phyloP scores from a whole-genome alignment of 2,888 invertebrate species.

The Cosmopolites sordidus region DNA sequence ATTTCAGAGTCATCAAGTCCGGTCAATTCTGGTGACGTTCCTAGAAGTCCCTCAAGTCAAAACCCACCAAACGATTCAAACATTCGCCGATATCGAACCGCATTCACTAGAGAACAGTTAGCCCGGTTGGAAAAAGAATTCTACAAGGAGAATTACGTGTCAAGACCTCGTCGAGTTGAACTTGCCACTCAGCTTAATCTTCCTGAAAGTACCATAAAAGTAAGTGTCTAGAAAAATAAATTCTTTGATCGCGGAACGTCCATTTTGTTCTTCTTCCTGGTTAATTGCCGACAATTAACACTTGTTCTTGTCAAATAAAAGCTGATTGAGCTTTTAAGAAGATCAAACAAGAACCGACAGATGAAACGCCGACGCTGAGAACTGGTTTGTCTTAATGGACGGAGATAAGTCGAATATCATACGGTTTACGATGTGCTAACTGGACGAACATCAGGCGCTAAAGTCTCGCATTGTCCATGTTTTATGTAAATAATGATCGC shows the following conservation, averaged over 20 bases:
- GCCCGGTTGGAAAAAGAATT: slow-evolving; percentile 93
- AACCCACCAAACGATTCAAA: slow-evolving; percentile 55
- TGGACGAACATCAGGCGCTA: too few relatives aligned
- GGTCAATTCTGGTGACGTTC: slow-evolving; percentile 21
- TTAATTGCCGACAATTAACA: slow-evolving; percentile 1
- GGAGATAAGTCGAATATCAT: not conserved
- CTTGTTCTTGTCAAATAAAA: not conserved
- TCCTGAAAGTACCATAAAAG: slow-evolving; percentile 98
- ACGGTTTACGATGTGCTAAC: not conserved
- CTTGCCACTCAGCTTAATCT: slow-evolving; percentile 87
- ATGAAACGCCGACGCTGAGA: not conserved
- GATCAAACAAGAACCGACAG: not conserved
- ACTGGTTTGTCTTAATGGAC: not conserved
- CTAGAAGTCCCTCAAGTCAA: slow-evolving; percentile 32
- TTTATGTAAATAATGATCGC: not conserved
- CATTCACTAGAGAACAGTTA: slow-evolving; percentile 93
- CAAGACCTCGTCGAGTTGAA: slow-evolving; percentile 90
- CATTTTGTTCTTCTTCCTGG: not conserved
- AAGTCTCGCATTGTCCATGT: not conserved
- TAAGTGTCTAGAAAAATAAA: slow-evolving; percentile 43
- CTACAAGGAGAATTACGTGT: slow-evolving; percentile 95
- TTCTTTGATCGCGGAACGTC: slow-evolving; percentile 2
- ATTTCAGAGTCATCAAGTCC: slow-evolving; percentile 48
- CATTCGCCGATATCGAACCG: slow-evolving; percentile 89
- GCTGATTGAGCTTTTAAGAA: slow-evolving; percentile 3